Evolutionary conservation across 2,113 vertebrate species (phyloP).

Genomic region (Machaerirhynchus nigripectus): DNA sequence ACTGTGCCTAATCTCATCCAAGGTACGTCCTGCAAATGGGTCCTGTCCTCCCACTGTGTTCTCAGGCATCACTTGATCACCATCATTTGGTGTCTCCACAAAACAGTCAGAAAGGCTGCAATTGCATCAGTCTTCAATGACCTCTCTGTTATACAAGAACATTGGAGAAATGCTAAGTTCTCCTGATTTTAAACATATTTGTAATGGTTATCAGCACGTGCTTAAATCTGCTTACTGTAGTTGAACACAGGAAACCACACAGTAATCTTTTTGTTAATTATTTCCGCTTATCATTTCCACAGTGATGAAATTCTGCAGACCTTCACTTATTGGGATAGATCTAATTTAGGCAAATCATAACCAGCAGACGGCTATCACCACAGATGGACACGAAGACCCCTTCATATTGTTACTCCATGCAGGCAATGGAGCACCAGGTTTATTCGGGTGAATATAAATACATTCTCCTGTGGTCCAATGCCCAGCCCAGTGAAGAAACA

Average conservation of each 20-base stretch:
- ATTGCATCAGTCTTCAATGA: neutral
- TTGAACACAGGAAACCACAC: neutral
- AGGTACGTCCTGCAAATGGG: neutral
- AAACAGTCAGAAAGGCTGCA: neutral
- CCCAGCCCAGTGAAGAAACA: neutral
- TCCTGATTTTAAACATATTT: neutral
- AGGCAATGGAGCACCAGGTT: neutral
- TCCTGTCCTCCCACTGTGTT: neutral
- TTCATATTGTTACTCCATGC: neutral
- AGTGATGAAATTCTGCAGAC: neutral
- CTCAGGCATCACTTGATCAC: neutral
- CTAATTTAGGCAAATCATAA: neutral
- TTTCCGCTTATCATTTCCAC: neutral
- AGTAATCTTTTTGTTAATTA: neutral
- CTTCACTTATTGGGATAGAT: neutral
- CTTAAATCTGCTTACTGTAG: neutral
- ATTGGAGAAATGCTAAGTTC: neutral
- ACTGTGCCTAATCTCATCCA: neutral
- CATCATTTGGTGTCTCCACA: neutral
- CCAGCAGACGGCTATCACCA: neutral
- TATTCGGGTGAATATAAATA: neutral
- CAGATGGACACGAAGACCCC: neutral
- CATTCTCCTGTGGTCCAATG: neutral
- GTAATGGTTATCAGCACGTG: neutral
- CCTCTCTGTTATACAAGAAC: neutral